Evolutionary conservation across 1,140 invertebrate species (phyloP).

Genomic region (Bombus waltoni): DNA sequence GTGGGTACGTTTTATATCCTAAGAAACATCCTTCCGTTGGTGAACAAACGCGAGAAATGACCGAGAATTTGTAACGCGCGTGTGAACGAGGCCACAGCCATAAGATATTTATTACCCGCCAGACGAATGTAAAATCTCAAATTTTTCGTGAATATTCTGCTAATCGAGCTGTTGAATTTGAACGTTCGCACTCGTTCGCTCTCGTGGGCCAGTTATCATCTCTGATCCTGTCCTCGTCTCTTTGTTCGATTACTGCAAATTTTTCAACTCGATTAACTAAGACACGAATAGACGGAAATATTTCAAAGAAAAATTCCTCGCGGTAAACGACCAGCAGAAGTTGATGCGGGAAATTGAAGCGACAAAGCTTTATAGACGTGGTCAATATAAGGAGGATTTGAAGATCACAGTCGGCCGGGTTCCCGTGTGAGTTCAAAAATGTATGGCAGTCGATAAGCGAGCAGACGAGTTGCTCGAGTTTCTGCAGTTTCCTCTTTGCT

Average conservation of each 20-base stretch:
- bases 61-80: neutral
- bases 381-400: conserved; percentile 32
- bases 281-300: too few relatives aligned
- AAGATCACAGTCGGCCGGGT: conserved; percentile 26
- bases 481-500: conserved; percentile 22
- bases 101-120: conserved; percentile 1
- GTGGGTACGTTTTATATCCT: neutral
- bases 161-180: conserved; percentile 6
- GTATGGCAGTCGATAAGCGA: conserved; percentile 42
- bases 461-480: conserved; percentile 29
- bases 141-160: conserved; percentile 18
- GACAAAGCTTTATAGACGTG: conserved; percentile 34
- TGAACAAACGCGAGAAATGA: neutral
- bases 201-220: too few relatives aligned
- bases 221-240: too few relatives aligned
- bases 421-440: conserved; percentile 33
- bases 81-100: neutral
- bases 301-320: neutral
- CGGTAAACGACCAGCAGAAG: too few relatives aligned
- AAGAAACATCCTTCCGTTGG: neutral
- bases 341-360: neutral
- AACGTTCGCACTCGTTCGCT: neutral
- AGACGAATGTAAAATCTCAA: neutral
- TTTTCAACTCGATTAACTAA: neutral
- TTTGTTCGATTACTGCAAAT: too few relatives aligned